Evolutionary conservation across 2,113 vertebrate genomes (phyloP).

Genomic region (Cinclus cinclus): DNA sequence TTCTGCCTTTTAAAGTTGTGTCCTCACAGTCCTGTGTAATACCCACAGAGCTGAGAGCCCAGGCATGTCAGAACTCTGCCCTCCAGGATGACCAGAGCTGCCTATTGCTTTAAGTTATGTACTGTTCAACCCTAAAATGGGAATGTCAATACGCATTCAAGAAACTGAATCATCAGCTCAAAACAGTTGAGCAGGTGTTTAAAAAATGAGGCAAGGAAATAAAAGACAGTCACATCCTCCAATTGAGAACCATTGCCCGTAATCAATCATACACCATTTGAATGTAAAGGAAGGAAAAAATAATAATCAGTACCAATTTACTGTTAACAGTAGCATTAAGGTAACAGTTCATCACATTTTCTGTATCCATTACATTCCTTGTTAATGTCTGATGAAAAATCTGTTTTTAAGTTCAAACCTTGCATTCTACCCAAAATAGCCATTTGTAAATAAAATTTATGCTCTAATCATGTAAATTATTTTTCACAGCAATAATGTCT

Average conservation of each 20-base stretch:
- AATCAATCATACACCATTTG: background rate
- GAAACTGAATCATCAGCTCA: background rate
- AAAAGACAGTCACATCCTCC: background rate
- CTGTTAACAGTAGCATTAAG: background rate
- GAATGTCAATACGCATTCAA: background rate
- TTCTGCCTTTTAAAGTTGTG: background rate
- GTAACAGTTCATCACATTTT: background rate
- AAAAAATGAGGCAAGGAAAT: background rate
- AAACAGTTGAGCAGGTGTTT: background rate
- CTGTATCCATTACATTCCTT: background rate
- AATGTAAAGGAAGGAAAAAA: constrained; percentile 8
- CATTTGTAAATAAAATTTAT: background rate
- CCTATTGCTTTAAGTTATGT: background rate
- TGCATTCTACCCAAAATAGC: background rate
- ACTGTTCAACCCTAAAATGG: background rate
- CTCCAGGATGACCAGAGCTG: background rate
- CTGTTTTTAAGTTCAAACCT: background rate
- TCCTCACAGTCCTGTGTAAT: background rate
- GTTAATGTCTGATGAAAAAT: background rate
- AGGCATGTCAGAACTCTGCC: background rate
- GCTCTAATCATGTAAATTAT: background rate
- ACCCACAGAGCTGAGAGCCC: background rate
- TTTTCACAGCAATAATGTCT: background rate
- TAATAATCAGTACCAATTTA: background rate
- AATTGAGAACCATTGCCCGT: background rate